phyloP scores from a whole-genome alignment of 2,113 vertebrate genomes.

The Scomber japonicus region DNA sequence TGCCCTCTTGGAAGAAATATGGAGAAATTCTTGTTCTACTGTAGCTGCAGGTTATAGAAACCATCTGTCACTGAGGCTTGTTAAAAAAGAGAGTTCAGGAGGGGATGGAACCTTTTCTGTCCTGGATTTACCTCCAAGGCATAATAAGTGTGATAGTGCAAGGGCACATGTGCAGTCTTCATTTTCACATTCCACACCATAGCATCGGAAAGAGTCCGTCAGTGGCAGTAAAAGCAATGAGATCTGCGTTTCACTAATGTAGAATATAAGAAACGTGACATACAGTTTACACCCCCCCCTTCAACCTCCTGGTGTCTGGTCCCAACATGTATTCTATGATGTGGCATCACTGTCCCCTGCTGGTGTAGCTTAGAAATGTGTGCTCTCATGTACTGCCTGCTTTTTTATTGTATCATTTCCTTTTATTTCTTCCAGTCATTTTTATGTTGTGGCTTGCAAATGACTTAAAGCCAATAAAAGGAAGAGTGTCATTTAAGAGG shows the following conservation, averaged over 20 bases:
- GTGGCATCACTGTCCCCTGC: slow-evolving; percentile 63
- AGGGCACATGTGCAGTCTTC: slow-evolving; percentile 2
- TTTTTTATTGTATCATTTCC: neutral
- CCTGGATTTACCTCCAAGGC: slow-evolving; percentile 29
- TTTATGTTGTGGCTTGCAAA: neutral
- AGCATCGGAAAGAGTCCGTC: too few relatives aligned
- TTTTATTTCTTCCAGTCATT: neutral
- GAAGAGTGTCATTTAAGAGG: neutral
- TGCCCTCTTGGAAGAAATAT: neutral
- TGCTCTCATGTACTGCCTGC: neutral
- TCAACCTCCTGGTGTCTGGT: neutral
- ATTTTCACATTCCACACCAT: slow-evolving; percentile 37
- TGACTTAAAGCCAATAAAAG: neutral
- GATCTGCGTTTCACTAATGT: neutral
- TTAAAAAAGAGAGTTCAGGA: slow-evolving; percentile 36
- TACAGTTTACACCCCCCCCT: neutral
- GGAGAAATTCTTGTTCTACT: slow-evolving; percentile 15
- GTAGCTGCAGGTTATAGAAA: slow-evolving; percentile 39
- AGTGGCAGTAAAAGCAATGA: neutral
- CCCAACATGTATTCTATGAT: neutral
- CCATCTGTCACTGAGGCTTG: slow-evolving; percentile 54
- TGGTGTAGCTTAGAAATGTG: slow-evolving; percentile 22
- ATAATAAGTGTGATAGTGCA: neutral
- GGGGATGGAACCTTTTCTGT: slow-evolving; percentile 25
- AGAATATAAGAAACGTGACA: slow-evolving; percentile 16